phyloP scores from a whole-genome alignment of 1,140 invertebrate genomes.

The Stratiolaelaps scimitus region DNA sequence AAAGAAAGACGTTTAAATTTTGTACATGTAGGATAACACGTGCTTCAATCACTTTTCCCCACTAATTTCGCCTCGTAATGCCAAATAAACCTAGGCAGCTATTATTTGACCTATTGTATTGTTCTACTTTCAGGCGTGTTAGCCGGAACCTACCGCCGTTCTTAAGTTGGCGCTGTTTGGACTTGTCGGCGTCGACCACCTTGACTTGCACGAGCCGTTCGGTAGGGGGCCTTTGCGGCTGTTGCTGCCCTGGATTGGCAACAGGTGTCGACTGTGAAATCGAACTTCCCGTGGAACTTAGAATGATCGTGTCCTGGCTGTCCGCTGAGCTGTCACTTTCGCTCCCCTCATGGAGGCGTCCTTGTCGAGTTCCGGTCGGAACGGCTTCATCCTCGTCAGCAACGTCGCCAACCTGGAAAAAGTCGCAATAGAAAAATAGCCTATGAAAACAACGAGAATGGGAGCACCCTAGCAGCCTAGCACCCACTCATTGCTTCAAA shows the following conservation, averaged over 20 bases:
- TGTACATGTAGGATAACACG: too few relatives aligned
- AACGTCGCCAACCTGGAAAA: not conserved
- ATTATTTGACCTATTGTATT: too few relatives aligned
- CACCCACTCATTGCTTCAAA: too few relatives aligned
- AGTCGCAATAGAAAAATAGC: too few relatives aligned
- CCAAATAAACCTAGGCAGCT: too few relatives aligned
- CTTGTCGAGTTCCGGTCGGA: not conserved
- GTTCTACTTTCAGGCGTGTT: too few relatives aligned
- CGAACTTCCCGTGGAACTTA: too few relatives aligned
- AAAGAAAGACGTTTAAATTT: too few relatives aligned
- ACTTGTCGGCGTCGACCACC: slow-evolving; percentile 22
- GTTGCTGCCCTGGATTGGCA: slow-evolving; percentile 7
- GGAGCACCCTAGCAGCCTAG: too few relatives aligned
- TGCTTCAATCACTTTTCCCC: too few relatives aligned
- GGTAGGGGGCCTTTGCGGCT: slow-evolving; percentile 10
- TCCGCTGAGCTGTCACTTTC: not conserved
- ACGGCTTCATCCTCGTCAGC: not conserved
- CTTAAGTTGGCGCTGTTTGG: not conserved
- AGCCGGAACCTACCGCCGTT: not conserved
- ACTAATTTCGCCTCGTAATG: too few relatives aligned
- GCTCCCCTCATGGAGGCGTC: not conserved
- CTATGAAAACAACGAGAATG: too few relatives aligned
- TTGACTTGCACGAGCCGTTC: slow-evolving; percentile 24
- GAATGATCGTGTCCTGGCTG: not conserved
- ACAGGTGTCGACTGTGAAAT: not conserved